Percentiles rank a stretch among this genome's conserved stretches.
These are phyloP conservation scores for Crossaster papposus DNA, from an alignment of 53 echinoderm and acorn worm species.

Conservation along the genomic window DNA sequence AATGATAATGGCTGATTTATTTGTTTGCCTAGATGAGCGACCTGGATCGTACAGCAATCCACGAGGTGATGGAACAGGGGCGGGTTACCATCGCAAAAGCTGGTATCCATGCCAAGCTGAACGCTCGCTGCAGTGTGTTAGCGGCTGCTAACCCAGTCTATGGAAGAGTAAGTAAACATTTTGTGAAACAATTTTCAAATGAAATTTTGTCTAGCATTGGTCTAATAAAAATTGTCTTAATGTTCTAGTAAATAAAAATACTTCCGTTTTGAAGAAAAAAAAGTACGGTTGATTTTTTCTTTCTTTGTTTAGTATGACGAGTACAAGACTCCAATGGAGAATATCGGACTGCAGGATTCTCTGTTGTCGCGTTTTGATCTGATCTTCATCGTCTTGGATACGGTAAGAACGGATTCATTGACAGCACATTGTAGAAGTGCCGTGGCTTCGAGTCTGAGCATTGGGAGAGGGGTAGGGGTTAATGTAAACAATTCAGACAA, in stretches of 20 bases:
- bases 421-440: background rate
- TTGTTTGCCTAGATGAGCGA: slow-evolving; percentile 84
- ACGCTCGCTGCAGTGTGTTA: slow-evolving; percentile 94
- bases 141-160: slow-evolving; percentile 99
- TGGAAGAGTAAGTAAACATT: slow-evolving; percentile 82
- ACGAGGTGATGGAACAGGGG: slow-evolving; percentile 99
- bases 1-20: too few relatives aligned
- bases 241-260: background rate
- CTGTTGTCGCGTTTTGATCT: slow-evolving; percentile 98
- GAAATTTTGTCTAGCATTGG: background rate
- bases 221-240: background rate
- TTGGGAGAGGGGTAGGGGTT: too few relatives aligned
- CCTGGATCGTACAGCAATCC: slow-evolving; percentile 97
- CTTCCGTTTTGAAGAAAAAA: background rate
- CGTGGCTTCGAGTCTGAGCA: too few relatives aligned
- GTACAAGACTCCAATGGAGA: slow-evolving; percentile 99
- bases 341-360: slow-evolving; percentile 95
- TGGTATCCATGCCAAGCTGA: slow-evolving; percentile 97
- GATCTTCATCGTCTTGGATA: slow-evolving; percentile 97
- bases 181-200: background rate
- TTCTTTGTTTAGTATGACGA: slow-evolving; percentile 88
- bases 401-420: slow-evolving; percentile 62
- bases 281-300: too few relatives aligned
- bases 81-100: slow-evolving; percentile 99
- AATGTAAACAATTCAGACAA: too few relatives aligned